Conservation (phyloP, 30 jellyfish, hydroid and myxozoan genomes). For the Clytia hemisphaerica region DNA sequence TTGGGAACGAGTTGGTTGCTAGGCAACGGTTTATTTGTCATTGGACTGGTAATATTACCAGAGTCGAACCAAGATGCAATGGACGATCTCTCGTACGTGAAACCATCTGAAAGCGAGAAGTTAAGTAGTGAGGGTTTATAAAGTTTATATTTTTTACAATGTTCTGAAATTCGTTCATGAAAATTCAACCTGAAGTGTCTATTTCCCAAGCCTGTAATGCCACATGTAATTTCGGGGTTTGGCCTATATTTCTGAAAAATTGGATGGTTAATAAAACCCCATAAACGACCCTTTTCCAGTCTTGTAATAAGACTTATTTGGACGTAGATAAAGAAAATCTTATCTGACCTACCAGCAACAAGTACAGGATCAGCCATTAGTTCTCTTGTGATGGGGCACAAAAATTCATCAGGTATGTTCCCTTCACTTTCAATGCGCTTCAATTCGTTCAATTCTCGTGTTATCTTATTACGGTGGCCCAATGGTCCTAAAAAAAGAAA, state of each 20-base stretch:
- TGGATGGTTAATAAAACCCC: too few relatives aligned
- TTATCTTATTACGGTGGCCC: constrained; percentile 85
- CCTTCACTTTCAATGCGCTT: constrained; percentile 41
- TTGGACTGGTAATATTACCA: constrained; percentile 84
- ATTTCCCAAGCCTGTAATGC: too few relatives aligned
- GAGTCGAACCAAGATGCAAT: constrained; percentile 79
- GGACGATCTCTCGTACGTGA: constrained; percentile 77
- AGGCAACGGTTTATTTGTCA: constrained; percentile 75
- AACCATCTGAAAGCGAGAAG: constrained; percentile 60
- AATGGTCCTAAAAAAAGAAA: constrained; percentile 58
- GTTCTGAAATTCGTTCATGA: too few relatives aligned
- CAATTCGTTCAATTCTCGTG: constrained; percentile 49
- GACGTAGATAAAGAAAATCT: too few relatives aligned
- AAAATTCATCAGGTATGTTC: constrained; percentile 70
- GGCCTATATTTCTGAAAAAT: too few relatives aligned
- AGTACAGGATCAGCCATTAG: constrained; percentile 85
- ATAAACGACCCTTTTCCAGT: too few relatives aligned
- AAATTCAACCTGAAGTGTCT: too few relatives aligned
- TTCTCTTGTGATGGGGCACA: constrained; percentile 81
- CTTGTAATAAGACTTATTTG: too few relatives aligned
- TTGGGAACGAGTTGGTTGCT: constrained; percentile 63
- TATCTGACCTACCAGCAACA: constrained; percentile 71
- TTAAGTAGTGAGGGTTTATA: too few relatives aligned
- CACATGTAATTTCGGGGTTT: too few relatives aligned
- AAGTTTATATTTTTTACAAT: too few relatives aligned